phyloP scores from a whole-genome alignment of 92 coral and sea anemone genomes.

The Parazoanthus atlanticus region DNA sequence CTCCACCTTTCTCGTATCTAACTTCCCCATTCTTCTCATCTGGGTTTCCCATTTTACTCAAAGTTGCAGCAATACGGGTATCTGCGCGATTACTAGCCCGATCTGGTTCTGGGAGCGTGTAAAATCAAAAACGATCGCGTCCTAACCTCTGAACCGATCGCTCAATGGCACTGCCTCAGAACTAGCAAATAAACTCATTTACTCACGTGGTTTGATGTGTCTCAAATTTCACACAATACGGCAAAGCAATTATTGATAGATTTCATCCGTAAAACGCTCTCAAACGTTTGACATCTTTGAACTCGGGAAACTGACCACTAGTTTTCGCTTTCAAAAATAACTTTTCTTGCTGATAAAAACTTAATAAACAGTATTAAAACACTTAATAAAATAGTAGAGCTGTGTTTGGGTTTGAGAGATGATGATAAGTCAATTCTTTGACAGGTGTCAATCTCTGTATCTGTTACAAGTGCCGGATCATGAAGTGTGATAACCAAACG shows the following conservation, averaged over 20 bases:
- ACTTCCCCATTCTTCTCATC: conserved; percentile 34
- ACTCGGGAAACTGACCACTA: no score
- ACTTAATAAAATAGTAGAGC: no score
- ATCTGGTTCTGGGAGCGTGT: not conserved
- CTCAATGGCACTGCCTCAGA: conserved; percentile 18
- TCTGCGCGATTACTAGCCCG: not conserved
- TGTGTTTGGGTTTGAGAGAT: no score
- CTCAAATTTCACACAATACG: conserved; percentile 16
- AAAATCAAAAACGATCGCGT: no score
- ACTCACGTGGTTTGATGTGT: conserved; percentile 31
- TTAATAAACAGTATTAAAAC: not conserved
- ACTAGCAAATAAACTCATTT: not conserved
- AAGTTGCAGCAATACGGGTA: not conserved
- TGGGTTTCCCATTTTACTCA: not conserved
- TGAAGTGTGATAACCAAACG: no score
- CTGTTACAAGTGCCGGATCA: no score
- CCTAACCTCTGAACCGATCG: conserved; percentile 13
- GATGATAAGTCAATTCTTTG: no score
- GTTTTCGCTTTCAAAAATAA: not conserved
- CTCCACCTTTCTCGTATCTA: conserved; percentile 22
- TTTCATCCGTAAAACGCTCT: not conserved
- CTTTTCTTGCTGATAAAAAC: not conserved
- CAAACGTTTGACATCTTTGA: not conserved
- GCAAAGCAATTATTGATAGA: not conserved
- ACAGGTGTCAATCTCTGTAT: no score